Evolutionary conservation across 2,888 invertebrate genomes (phyloP), one percentile per base, ranked within the genome.

Genomic region (Seira sanloemensis): DNA sequence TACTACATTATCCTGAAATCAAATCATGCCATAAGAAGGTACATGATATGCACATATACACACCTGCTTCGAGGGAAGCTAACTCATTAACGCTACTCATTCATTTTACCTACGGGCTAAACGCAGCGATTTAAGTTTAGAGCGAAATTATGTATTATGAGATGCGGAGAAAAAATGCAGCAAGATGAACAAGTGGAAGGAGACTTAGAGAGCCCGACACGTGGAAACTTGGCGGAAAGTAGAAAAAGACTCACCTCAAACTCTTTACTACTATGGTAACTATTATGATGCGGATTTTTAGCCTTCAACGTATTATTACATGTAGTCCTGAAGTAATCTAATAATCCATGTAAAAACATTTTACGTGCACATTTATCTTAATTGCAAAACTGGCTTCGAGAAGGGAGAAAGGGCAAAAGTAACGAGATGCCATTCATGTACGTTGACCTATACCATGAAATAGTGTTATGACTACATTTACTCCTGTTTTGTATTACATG

Each of bases 361-460:
- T 37, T 37, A 37, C 37, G n/a, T 12, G 18, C 58, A 12, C 58
- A 58, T 58, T 58, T 58, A n/a, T 58, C 58, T n/a, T 58, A 58
- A 62, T 62, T 62, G 62, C 62, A 21, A 9, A 37, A 37, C 9
- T 62, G 62, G 37, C 21, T 62, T 9, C 62, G 21, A 62, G 21
- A 21, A 21, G 21, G 16, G 2, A 50, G 62, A 62, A 62, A 62
- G 62, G 62, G 62, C 62, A 62, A 2, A 21, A 62, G 62, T n/a
- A 62, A 21, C 7, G 58, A 58, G 58, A 58, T 58, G 58, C 21
- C 62, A 62, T 62, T 62, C n/a, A 62, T 62, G 62, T 62, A 21
- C 62, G 62, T 62, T 62, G 62, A 62, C 62, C 62, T 62, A 21
- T 62, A 23, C 62, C 1, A 23, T 9, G 21, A 62, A 62, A 62